A percentile compares a stretch with the other conserved stretches of the same genome.
phyloP scores from a whole-genome alignment of 2,113 vertebrate genomes.

The Sinosuthora webbiana region DNA sequence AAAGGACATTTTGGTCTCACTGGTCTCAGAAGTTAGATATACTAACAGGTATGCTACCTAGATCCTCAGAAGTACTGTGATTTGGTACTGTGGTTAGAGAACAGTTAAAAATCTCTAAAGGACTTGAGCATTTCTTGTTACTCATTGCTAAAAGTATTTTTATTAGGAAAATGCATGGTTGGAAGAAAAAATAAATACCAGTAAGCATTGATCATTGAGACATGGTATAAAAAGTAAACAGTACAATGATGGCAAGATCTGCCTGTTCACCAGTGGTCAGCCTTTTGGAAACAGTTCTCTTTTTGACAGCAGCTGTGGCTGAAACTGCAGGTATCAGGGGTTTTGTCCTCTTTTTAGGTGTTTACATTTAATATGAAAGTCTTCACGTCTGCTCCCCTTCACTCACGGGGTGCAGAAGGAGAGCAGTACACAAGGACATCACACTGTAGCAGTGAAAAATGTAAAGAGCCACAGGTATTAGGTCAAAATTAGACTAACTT shows the following conservation, averaged over 20 bases:
- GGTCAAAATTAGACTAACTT: not conserved
- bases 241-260: not conserved
- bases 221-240: not conserved
- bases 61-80: not conserved
- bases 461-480: not conserved
- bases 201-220: not conserved
- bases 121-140: not conserved
- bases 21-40: not conserved
- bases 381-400: not conserved
- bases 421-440: not conserved
- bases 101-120: not conserved
- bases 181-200: not conserved
- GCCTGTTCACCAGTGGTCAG: rapidly evolving
- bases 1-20: not conserved
- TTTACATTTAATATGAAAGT: not conserved
- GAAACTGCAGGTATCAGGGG: not conserved
- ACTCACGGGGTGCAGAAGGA: not conserved
- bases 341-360: not conserved
- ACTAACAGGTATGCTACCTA: not conserved
- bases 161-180: not conserved
- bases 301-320: not conserved
- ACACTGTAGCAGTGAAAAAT: not conserved
- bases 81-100: not conserved
- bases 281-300: not conserved
- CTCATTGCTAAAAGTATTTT: not conserved